Evolutionary conservation across 2,113 vertebrate genomes (phyloP), one percentile per base, ranked within the genome.

Genomic region (Mola mola): DNA sequence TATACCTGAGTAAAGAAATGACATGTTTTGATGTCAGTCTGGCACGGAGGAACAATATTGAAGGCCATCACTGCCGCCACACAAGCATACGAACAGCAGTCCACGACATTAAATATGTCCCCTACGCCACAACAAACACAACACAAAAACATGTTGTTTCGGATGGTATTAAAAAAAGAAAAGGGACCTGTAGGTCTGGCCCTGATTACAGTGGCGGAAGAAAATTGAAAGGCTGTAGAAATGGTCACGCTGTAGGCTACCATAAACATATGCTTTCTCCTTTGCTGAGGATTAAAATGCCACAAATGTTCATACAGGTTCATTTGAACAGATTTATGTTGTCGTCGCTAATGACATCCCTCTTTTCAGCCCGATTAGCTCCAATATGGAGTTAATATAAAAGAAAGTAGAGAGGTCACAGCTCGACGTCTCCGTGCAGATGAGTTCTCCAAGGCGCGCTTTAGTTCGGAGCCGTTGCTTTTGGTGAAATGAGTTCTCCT

Each of bases 61-160:
- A 85, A 87, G 88, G 87, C 83, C 81, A 50, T 63, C 1, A 61
- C 71, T 63, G 62, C n/a, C n/a, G n/a, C n/a, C 65, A 66, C 58
- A 70, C 71, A 19, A 76, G 72, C 69, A 72, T 63, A 79, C 75
- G 8, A 29, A 29, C 28, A 43, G 65, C 72, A 65, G 34, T 34
- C 71, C 40, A 40, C 37, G 58, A 71, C 74, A 66, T 81, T 75
- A 81, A 79, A 82, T 72, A 34, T 53, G 46, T 72, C 66, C 61
- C 60, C 60, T 58, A 46, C 55, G 53, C 72, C 66, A 33, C 66
- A 58, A 49, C 57, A 77, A 84, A 84, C 47, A 76, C 50, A 57
- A 57, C 33, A 51, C 31, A 49, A 60, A 75, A 44, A 79, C 20
- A 58, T 55, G 41, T 21, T 78, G 55, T 76, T 81, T 76, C 0